Conservation (phyloP, 2,113 vertebrate species). For the Parus major region DNA sequence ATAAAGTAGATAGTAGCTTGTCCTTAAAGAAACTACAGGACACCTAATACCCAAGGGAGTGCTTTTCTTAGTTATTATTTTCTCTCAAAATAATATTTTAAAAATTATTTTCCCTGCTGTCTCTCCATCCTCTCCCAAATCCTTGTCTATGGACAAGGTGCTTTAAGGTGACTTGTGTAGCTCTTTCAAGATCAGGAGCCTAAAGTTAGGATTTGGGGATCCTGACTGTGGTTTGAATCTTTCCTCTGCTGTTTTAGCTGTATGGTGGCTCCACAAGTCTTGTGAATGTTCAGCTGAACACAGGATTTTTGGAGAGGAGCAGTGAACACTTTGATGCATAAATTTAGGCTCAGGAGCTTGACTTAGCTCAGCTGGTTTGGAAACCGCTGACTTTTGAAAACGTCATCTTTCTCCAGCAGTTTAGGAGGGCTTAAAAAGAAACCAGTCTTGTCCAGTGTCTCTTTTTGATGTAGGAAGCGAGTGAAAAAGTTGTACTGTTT, state of each 20-base stretch:
- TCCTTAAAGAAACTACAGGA: neutral
- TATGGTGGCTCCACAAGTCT: neutral
- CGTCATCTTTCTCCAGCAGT: neutral
- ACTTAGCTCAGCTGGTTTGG: neutral
- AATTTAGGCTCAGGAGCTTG: neutral
- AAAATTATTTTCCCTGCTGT: accelerated
- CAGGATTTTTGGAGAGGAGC: neutral
- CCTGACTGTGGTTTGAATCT: neutral
- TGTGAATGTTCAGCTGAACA: neutral
- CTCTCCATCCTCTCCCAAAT: neutral
- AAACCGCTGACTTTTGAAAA: neutral
- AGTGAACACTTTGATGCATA: neutral
- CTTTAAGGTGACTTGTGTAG: neutral
- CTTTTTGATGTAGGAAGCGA: neutral
- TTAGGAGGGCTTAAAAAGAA: neutral
- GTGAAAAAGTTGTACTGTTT: neutral
- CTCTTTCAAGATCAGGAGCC: neutral
- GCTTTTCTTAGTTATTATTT: neutral
- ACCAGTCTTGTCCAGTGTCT: neutral
- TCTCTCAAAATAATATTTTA: neutral
- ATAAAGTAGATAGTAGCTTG: neutral
- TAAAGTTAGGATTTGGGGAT: neutral
- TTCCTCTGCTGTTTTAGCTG: neutral
- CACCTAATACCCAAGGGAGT: neutral
- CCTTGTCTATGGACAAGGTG: neutral